Evolutionary conservation across 2,888 invertebrate genomes (phyloP).

Genomic region (Erebia aethiops): DNA sequence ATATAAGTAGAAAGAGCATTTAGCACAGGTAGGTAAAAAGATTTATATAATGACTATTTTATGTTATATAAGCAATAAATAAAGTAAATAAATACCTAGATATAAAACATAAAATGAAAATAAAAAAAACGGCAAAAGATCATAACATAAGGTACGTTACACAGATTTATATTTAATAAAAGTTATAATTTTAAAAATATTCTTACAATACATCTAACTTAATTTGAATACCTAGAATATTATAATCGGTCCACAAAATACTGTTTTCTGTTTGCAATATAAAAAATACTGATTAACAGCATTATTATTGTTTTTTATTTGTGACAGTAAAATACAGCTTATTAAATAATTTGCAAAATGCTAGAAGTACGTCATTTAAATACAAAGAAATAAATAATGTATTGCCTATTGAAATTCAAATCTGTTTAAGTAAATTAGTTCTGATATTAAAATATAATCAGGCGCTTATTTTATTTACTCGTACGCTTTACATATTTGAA

Average conservation of each 20-base stretch:
- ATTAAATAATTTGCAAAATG: background rate
- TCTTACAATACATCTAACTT: background rate
- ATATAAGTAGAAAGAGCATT: constrained; percentile 41
- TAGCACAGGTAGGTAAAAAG: constrained; percentile 20
- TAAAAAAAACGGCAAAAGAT: no score
- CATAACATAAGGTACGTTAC: no score
- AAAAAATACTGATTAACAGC: background rate
- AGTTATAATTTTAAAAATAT: background rate
- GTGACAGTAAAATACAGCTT: background rate
- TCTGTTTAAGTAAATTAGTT: constrained; percentile 2
- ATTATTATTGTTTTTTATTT: background rate
- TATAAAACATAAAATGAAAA: no score
- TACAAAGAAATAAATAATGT: no score
- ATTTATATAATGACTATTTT: background rate
- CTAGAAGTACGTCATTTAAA: background rate
- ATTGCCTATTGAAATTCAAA: constrained; percentile 12
- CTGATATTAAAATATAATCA: constrained; percentile 22
- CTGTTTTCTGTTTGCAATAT: background rate
- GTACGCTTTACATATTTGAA: background rate
- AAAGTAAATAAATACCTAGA: no score
- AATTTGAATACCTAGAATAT: background rate
- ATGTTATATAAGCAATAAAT: background rate
- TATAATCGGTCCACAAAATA: background rate
- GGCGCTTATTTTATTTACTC: constrained; percentile 17
- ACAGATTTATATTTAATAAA: background rate